phyloP scores from a whole-genome alignment of 1,140 invertebrate species.

The Drosophila kohkoa region DNA sequence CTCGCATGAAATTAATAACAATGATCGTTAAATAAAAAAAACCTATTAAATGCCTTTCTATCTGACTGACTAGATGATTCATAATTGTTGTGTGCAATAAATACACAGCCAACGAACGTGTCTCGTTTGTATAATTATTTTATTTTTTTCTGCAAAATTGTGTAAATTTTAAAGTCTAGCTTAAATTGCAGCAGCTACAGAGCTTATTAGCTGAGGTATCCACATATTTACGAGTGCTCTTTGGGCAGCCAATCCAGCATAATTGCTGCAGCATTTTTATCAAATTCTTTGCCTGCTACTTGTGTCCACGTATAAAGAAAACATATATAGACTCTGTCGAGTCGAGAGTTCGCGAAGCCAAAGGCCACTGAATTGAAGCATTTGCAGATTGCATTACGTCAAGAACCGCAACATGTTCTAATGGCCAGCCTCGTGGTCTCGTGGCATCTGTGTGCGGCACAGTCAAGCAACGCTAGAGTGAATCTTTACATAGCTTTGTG shows the following conservation, averaged over 20 bases:
- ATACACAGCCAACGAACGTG: too few relatives aligned
- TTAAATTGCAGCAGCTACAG: too few relatives aligned
- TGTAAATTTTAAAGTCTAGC: background rate
- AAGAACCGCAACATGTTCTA: constrained; percentile 39
- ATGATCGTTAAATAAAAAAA: background rate
- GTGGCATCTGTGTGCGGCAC: constrained; percentile 22
- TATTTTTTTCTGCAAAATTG: background rate
- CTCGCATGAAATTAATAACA: constrained; percentile 31
- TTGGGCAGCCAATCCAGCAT: constrained; percentile 20
- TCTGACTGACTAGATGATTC: background rate
- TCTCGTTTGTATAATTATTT: background rate
- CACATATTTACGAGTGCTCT: background rate
- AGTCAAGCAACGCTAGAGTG: constrained; percentile 34
- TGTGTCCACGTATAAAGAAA: too few relatives aligned
- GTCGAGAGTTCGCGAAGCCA: background rate
- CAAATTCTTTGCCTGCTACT: constrained; percentile 39
- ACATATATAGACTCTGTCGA: too few relatives aligned
- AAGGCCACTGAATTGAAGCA: constrained; percentile 43
- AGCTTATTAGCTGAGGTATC: too few relatives aligned
- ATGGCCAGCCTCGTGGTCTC: background rate
- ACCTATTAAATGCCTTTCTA: background rate
- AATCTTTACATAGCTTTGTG: constrained; percentile 5
- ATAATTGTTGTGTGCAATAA: background rate
- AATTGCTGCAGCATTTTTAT: constrained; percentile 70
- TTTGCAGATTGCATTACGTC: constrained; percentile 70